Evolutionary conservation across 1,140 invertebrate species (phyloP).

Genomic region (Lethrus apterus): DNA sequence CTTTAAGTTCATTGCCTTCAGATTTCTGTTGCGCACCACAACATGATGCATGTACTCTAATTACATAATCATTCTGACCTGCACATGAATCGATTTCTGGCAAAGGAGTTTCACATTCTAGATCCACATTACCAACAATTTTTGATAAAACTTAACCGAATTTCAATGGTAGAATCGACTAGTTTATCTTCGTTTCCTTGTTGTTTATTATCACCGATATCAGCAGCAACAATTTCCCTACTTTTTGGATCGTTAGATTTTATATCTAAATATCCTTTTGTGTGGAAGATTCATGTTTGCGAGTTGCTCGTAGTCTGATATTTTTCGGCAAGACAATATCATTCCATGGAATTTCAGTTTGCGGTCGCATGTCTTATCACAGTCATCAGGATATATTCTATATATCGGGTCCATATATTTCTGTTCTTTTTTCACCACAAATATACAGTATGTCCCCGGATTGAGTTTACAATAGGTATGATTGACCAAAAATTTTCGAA

Average conservation of each 20-base stretch:
- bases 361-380: constrained; percentile 6
- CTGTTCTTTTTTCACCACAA: too few species aligned
- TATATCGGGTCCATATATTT: constrained; percentile 4
- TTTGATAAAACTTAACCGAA: constrained; percentile 8
- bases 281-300: background rate
- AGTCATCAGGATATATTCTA: constrained; percentile 8
- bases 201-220: background rate
- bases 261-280: too few species aligned
- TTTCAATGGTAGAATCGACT: constrained; percentile 1
- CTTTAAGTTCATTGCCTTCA: too few species aligned
- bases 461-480: too few species aligned
- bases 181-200: background rate
- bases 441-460: too few species aligned
- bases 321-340: constrained; percentile 4
- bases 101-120: too few species aligned
- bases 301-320: background rate
- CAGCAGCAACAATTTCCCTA: background rate
- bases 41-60: too few species aligned
- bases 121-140: background rate
- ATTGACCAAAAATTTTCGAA: too few species aligned
- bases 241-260: background rate
- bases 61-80: too few species aligned
- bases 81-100: too few species aligned
- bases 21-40: too few species aligned
- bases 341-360: constrained; percentile 8